Conservation (phyloP, 2,888 invertebrate genomes). For the Azorinus chamasolen region DNA sequence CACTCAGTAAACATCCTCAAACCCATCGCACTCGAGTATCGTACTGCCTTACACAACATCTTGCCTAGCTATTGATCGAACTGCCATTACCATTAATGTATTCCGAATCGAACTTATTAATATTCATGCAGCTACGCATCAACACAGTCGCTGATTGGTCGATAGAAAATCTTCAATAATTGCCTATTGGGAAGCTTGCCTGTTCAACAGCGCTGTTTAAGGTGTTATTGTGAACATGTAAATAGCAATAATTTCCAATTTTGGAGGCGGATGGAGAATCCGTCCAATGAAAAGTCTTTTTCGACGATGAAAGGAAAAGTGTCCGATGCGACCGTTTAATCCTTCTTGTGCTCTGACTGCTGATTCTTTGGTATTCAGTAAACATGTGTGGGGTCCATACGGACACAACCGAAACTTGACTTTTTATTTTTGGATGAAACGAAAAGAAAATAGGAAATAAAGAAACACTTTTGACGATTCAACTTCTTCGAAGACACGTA, state of each 20-base stretch:
- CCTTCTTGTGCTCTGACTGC: too few species aligned
- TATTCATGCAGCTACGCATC: constrained; percentile 38
- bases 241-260: constrained; percentile 61
- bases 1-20: too few species aligned
- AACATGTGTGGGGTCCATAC: constrained; percentile 25
- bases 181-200: constrained; percentile 5
- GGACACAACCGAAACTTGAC: not conserved
- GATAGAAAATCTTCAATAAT: constrained; percentile 18
- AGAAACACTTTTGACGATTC: too few species aligned
- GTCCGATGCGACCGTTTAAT: too few species aligned
- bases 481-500: too few species aligned
- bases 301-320: too few species aligned
- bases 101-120: constrained; percentile 20
- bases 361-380: not conserved
- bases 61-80: constrained; percentile 3
- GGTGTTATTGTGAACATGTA: constrained; percentile 46
- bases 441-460: too few species aligned
- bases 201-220: constrained; percentile 1
- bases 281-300: constrained; percentile 42
- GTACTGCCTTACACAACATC: too few species aligned
- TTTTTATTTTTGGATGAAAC: too few species aligned
- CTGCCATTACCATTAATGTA: not conserved
- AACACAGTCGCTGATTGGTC: constrained; percentile 19
- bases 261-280: constrained; percentile 34
- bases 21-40: too few species aligned